These are phyloP conservation scores for Parambassis ranga DNA, from an alignment of 2,797 vertebrate species.

Conservation along the genomic window DNA sequence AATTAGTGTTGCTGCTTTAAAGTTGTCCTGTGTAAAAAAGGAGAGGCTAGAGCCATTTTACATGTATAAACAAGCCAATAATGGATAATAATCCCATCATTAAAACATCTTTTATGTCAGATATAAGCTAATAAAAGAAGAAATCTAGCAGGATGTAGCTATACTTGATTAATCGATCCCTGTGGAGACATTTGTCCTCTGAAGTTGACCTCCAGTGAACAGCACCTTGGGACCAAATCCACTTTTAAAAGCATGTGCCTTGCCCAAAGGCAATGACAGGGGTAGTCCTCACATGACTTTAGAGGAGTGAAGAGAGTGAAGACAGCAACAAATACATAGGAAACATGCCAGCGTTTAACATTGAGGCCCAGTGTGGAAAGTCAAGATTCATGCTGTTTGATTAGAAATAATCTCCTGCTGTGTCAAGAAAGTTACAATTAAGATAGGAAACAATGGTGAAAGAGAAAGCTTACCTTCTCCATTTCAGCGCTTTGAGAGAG, in stretches of 20 bases:
- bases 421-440: slow-evolving; percentile 3
- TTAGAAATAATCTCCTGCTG: slow-evolving; percentile 15
- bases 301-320: background rate
- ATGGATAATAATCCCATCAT: background rate
- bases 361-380: slow-evolving; percentile 18
- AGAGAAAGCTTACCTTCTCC: slow-evolving; percentile 74
- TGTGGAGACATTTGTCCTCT: background rate
- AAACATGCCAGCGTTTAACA: slow-evolving; percentile 6
- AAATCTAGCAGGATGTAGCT: background rate
- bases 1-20: slow-evolving; percentile 19
- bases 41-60: too few relatives aligned
- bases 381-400: slow-evolving; percentile 30
- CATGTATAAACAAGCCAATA: too few relatives aligned
- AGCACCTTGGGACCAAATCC: background rate
- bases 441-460: slow-evolving; percentile 17
- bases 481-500: slow-evolving; percentile 58
- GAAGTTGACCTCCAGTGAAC: slow-evolving; percentile 4
- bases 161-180: slow-evolving; percentile 12
- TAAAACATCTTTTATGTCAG: background rate
- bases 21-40: slow-evolving; percentile 14
- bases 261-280: background rate
- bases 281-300: slow-evolving; percentile 1
- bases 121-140: slow-evolving; percentile 1
- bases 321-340: slow-evolving; percentile 17
- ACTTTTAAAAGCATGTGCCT: slow-evolving; percentile 12